Evolutionary conservation across 2,113 vertebrate species (phyloP), one percentile per base, ranked within the genome.

Genomic region (Ciconia maguari): DNA sequence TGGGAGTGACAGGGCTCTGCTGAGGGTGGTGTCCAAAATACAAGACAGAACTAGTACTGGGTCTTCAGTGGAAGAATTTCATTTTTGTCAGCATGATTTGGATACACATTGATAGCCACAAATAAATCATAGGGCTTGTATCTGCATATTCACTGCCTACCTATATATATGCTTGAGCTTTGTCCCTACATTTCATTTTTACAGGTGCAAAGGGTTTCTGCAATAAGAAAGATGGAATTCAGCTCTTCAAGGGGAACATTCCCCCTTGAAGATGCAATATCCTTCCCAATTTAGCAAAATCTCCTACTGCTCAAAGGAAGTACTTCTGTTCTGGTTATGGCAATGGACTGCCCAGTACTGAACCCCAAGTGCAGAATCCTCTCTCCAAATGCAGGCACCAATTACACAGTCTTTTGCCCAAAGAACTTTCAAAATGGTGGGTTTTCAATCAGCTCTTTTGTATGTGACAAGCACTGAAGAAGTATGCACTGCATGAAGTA

Each of bases 11-110:
- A 34, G 78, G 70, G 8, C 18, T 42, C 13, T 70, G 55, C 64
- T 66, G 51, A 6, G 51, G 76, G 68, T 32, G n/a, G 57, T 5
- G 32, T 16, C 38, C 26, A 17, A 71, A 68, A 49, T 1, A 29
- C 12, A 11, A 6, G 3, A 8, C 1, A 29, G 16, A 38, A 26
- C 7, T 7, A 5, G n/a, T 3, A 7, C 10, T 2, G 16, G 18
- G 29, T 38, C 44, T 17, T 25, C 19, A 19, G 46, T 2, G 20
- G 48, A 30, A n/a, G 70, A 41, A 4, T 29, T 58, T 38, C 1
- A 0, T 5, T 60, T 13, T 29, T 46, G 36, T n/a, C 54, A 61
- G 29, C 11, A 6, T 14, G 10, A 32, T 25, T 27, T 18, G 16
- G 68, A 29, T 1, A 20, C 14, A 7, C 0, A 5, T 71, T 38